Evolutionary conservation across 2,888 invertebrate species (phyloP), one percentile per base, ranked within the genome.

Genomic region (Dioctria rufipes): DNA sequence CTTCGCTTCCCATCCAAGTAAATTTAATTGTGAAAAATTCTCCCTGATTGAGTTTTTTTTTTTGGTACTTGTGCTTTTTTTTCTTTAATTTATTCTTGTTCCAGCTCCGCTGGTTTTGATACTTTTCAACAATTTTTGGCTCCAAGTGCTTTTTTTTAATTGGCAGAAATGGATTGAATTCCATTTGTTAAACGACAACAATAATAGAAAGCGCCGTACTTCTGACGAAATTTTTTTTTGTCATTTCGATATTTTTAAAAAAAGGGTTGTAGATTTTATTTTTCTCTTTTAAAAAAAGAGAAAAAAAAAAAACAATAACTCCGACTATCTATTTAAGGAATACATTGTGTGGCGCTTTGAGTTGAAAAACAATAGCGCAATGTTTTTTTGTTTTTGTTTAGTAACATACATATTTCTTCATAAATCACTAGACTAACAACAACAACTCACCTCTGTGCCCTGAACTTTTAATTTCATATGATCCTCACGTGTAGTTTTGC

Each of bases 391-490:
- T 49, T 49, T 63, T 46, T 63, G 43, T 63, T 63, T 25, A 25
- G 25, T 25, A 1, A 25, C 25, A 25, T 25, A 25, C 25, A 25
- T 25, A 61, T 60, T 43, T 46, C 37, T 49, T 46, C 61, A 77
- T 63, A 77, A 60, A 63, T 77, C 43, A 63, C 77, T 42, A 42
- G 13, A 66, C 49, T 66, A 40, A 25, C 2, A 25, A 25, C 25
- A 25, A 25, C 25, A 78, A 86, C 91, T 92, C 85, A 96, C 96
- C 94, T 97, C 97, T 83, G 96, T 95, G 86, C 97, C 97, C 91
- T 97, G 96, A 87, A 98, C 98, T 92, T 99, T 99, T 84, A 99
- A 92, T 90, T 98, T 98, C 98, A 99, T 98, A 90, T 99, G 99
- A 92, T 99, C 99, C 90, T 99, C 99, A 85, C 99, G 91, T 80